phyloP scores from a whole-genome alignment of 2,888 invertebrate species.

The Saturnia japonica region DNA sequence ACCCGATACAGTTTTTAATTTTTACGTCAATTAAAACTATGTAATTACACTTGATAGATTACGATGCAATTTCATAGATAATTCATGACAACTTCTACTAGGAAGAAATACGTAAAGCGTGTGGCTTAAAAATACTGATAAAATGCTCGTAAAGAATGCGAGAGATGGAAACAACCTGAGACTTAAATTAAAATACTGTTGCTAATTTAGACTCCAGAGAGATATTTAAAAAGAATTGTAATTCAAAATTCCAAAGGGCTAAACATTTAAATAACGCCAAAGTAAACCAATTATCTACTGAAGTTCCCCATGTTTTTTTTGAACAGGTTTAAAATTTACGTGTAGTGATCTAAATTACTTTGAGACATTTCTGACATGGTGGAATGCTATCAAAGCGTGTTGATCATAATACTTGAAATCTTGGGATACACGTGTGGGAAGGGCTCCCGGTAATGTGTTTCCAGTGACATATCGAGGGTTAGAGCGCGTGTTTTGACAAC shows the following conservation, averaged over 20 bases:
- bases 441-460: constrained; percentile 6
- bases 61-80: too few relatives aligned
- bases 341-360: too few relatives aligned
- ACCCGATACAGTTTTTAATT: too few relatives aligned
- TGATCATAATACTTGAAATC: background rate
- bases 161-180: background rate
- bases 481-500: constrained; percentile 10
- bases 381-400: background rate
- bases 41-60: background rate
- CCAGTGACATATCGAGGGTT: constrained; percentile 12
- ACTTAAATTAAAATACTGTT: background rate
- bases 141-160: background rate
- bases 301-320: too few relatives aligned
- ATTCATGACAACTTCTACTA: too few relatives aligned
- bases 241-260: too few relatives aligned
- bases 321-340: too few relatives aligned
- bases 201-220: too few relatives aligned
- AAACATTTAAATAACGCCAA: background rate
- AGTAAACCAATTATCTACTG: background rate
- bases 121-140: background rate
- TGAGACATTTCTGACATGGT: background rate
- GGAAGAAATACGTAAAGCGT: background rate
- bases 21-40: too few relatives aligned
- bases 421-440: constrained; percentile 1
- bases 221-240: too few relatives aligned